Percentiles rank a stretch among this genome's conserved stretches.
Conservation (phyloP, 2,888 invertebrate species). For the Podotricha telesiphe region DNA sequence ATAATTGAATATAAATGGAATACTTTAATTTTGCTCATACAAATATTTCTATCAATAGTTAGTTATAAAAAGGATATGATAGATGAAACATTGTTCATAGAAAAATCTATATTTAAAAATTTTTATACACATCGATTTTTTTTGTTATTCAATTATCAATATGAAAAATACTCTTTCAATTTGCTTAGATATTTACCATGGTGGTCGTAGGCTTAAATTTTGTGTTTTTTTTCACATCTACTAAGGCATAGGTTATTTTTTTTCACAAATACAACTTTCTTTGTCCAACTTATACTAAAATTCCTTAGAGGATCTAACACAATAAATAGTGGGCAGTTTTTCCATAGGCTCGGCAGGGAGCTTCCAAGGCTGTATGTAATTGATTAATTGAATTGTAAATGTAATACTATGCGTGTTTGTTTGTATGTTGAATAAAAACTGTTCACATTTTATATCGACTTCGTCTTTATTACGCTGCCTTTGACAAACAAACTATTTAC, state of each 20-base stretch:
- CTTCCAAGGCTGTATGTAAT: slow-evolving; percentile 54
- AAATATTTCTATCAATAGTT: not conserved
- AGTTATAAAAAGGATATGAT: not conserved
- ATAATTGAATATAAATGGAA: too few species aligned
- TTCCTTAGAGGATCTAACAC: slow-evolving; percentile 47
- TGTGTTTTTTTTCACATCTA: too few species aligned
- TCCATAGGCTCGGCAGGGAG: slow-evolving; percentile 54
- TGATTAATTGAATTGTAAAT: slow-evolving; percentile 63
- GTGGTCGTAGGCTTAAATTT: too few species aligned
- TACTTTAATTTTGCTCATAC: too few species aligned
- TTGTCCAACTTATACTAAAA: slow-evolving; percentile 21
- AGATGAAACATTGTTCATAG: not conserved
- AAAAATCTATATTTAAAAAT: too few species aligned
- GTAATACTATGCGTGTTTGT: slow-evolving; percentile 42
- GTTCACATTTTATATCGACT: slow-evolving; percentile 28
- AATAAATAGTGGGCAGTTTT: slow-evolving; percentile 57
- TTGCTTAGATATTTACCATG: too few species aligned
- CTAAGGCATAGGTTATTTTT: too few species aligned
- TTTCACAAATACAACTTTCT: slow-evolving; percentile 5
- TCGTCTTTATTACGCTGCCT: slow-evolving; percentile 32
- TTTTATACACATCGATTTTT: too few species aligned
- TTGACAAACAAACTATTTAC: not conserved
- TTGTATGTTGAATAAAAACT: slow-evolving; percentile 33
- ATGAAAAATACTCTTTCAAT: too few species aligned
- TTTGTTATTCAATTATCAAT: too few species aligned